phyloP scores from a whole-genome alignment of 2,888 invertebrate genomes.

The Patella ulyssiponensis region DNA sequence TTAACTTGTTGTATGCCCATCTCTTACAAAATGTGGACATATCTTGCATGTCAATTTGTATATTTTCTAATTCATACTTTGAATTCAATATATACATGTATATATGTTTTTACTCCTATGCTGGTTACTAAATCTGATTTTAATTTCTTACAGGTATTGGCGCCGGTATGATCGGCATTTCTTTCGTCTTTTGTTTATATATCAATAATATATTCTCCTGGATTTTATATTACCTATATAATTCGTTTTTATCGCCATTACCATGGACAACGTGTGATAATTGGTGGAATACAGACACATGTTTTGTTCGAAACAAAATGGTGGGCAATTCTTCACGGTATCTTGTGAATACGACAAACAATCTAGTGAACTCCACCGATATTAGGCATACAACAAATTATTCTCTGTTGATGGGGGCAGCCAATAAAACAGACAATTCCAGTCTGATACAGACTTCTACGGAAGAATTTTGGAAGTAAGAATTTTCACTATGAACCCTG shows the following conservation, averaged over 20 bases:
- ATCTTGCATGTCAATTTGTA: too few species aligned
- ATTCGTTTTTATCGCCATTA: slow-evolving; percentile 87
- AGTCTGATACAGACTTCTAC: slow-evolving; percentile 35
- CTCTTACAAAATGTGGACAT: too few species aligned
- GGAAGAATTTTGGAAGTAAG: slow-evolving; percentile 62
- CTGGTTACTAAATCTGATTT: too few species aligned
- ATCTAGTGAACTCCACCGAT: too few species aligned
- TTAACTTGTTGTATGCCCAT: too few species aligned
- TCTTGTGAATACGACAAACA: too few species aligned
- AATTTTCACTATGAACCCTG: background rate
- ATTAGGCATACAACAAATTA: too few species aligned
- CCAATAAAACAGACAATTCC: background rate
- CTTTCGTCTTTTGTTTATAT: slow-evolving; percentile 92
- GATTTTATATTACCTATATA: slow-evolving; percentile 94
- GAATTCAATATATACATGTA: too few species aligned
- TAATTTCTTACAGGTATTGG: slow-evolving; percentile 72
- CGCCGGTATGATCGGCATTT: slow-evolving; percentile 77
- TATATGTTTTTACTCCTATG: too few species aligned
- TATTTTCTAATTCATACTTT: too few species aligned
- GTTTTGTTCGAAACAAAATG: slow-evolving; percentile 55
- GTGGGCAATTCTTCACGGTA: too few species aligned
- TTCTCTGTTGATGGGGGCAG: too few species aligned
- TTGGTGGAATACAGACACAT: slow-evolving; percentile 73
- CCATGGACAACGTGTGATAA: slow-evolving; percentile 86
- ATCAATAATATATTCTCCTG: slow-evolving; percentile 97